phyloP scores from a whole-genome alignment of 2,888 invertebrate genomes.

The Limnephilus auricula region DNA sequence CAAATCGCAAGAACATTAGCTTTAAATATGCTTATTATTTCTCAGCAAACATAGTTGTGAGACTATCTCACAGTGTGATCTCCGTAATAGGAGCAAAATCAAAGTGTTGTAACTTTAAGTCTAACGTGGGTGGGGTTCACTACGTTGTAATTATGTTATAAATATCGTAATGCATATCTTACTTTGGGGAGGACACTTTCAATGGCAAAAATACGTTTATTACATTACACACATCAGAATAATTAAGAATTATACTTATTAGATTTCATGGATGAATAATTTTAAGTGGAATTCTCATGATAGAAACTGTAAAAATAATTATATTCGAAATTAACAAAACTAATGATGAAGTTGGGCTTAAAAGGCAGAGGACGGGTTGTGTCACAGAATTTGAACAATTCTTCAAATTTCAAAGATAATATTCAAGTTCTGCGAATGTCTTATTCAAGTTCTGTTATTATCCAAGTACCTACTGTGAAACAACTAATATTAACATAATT shows the following conservation, averaged over 20 bases:
- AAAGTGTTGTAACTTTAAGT: not conserved
- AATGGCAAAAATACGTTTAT: not conserved
- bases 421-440: too few species aligned
- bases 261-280: slow-evolving; percentile 2
- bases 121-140: not conserved
- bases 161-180: not conserved
- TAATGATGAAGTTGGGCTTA: too few species aligned
- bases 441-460: too few species aligned
- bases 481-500: too few species aligned
- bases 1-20: slow-evolving; percentile 29
- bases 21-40: slow-evolving; percentile 33
- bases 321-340: not conserved
- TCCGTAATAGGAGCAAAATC: not conserved
- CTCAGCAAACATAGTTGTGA: slow-evolving; percentile 27
- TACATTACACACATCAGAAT: not conserved
- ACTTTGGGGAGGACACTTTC: not conserved
- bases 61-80: not conserved
- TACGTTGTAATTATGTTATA: not conserved
- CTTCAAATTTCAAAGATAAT: too few species aligned
- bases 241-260: not conserved
- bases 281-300: not conserved
- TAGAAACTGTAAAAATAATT: not conserved
- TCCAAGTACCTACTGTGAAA: too few species aligned
- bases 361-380: not conserved
- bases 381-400: too few species aligned